Evolutionary conservation across 2,888 invertebrate genomes (phyloP), one percentile per base, ranked within the genome.

Genomic region (Siphlonurus alternatus): DNA sequence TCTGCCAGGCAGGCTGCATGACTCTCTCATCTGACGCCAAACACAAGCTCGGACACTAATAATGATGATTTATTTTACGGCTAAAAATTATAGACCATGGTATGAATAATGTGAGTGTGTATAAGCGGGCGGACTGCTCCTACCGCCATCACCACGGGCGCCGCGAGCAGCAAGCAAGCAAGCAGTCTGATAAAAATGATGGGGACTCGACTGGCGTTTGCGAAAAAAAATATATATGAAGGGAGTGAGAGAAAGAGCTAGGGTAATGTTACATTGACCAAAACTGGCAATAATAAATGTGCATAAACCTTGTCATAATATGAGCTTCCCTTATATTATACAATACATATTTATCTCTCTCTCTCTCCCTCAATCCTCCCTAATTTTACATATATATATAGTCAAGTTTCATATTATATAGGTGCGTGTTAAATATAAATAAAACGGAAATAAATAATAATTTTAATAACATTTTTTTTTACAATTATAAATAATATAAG

Each of bases 51-150:
- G 64, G 64, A 64, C 64, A 61, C 77, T 78, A 79, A 80, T 80
- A 80, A 80, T 80, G 79, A 80, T 80, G 80, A 80, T 80, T 80
- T 80, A 80, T 80, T 74, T 76, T 76, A 76, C 76, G 75, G 78
- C 74, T 77, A 79, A 79, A 79, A 79, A 79, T 79, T 78, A 78
- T 78, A 77, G 68, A 67, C 63, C 63, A 63, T 63, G 25, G 63
- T 59, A 64, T 64, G 64, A 64, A 60, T 64, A 64, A 64, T 64
- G 64, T 24, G 53, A 38, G 19, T n/a, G n/a, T n/a, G n/a, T n/a
- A n/a, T n/a, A n/a, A n/a, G n/a, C n/a, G n/a, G n/a, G n/a, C n/a
- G n/a, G n/a, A n/a, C n/a, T n/a, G n/a, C n/a, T n/a, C n/a, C n/a
- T n/a, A n/a, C n/a, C n/a, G n/a, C n/a, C n/a, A n/a, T n/a, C n/a